Conservation (phyloP, 2,113 vertebrate species). For the Gavia stellata region DNA sequence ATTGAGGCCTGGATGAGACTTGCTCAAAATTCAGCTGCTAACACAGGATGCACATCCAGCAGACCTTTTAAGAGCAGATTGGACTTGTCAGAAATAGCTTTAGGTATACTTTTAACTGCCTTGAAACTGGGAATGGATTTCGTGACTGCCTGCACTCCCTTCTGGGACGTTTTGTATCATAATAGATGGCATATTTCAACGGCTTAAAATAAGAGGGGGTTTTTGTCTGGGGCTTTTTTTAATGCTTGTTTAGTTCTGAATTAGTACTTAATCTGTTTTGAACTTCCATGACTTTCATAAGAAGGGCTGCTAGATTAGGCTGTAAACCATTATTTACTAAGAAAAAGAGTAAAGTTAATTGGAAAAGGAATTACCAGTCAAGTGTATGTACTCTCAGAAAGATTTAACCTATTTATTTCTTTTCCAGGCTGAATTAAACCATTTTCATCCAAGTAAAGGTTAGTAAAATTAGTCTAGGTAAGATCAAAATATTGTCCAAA, state of each 20-base stretch:
- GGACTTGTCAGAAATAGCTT: not conserved
- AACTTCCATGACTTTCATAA: not conserved
- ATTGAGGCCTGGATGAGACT: not conserved
- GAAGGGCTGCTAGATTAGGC: not conserved
- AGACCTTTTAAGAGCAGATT: not conserved
- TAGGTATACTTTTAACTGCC: not conserved
- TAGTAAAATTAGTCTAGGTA: not conserved
- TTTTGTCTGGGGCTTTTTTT: rapidly evolving
- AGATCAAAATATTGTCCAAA: not conserved
- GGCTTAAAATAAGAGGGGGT: rapidly evolving
- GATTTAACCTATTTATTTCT: not conserved
- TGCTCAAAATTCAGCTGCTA: not conserved
- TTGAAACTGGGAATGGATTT: not conserved
- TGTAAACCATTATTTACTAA: not conserved
- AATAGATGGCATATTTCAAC: not conserved
- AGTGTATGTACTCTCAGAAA: not conserved
- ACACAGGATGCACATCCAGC: not conserved
- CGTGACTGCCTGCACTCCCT: not conserved
- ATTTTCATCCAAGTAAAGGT: not conserved
- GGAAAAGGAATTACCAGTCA: not conserved
- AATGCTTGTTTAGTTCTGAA: not conserved
- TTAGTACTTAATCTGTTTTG: not conserved
- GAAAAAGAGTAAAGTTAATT: not conserved
- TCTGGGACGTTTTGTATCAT: not conserved
- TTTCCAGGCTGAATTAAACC: not conserved